These are phyloP conservation scores for Nilaparvata lugens DNA, from an alignment of 1,140 invertebrate species.

Conservation along the genomic window DNA sequence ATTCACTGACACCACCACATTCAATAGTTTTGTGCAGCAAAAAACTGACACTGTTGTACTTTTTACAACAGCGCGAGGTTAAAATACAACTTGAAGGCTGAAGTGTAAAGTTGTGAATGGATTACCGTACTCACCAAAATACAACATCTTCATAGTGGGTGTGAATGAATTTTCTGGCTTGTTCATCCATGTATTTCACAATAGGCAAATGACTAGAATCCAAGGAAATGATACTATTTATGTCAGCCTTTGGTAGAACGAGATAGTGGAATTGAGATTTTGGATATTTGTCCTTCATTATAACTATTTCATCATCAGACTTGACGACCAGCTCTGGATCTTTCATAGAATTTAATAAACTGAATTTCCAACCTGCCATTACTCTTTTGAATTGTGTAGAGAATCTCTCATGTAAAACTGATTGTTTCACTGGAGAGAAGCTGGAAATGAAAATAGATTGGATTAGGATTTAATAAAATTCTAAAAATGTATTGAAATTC, in stretches of 20 bases:
- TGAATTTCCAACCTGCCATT: conserved; percentile 25
- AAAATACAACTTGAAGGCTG: too few relatives aligned
- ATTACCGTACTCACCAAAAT: conserved; percentile 17
- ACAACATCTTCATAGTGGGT: conserved; percentile 7
- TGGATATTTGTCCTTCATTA: conserved; percentile 69
- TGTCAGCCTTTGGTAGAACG: conserved; percentile 62
- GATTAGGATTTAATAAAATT: too few relatives aligned
- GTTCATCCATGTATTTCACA: conserved; percentile 59
- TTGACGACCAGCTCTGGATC: conserved; percentile 55
- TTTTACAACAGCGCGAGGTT: too few relatives aligned
- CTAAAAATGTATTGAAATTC: too few relatives aligned
- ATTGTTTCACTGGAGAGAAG: too few relatives aligned
- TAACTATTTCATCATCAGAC: conserved; percentile 53
- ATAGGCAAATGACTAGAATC: conserved; percentile 51
- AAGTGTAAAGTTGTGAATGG: too few relatives aligned
- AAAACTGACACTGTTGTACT: too few relatives aligned
- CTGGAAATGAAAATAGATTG: too few relatives aligned
- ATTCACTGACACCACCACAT: too few relatives aligned
- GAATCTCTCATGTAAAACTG: too few relatives aligned
- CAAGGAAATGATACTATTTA: conserved; percentile 56
- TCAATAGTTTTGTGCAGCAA: too few relatives aligned
- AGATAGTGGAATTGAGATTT: conserved; percentile 71
- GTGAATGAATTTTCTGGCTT: conserved; percentile 43
- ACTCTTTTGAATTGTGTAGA: too few relatives aligned
- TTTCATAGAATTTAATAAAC: conserved; percentile 57